Percentiles rank a stretch among this genome's conserved stretches.
Evolutionary conservation across 2,797 vertebrate species (phyloP).

Genomic region (Threskiornis aethiopicus): DNA sequence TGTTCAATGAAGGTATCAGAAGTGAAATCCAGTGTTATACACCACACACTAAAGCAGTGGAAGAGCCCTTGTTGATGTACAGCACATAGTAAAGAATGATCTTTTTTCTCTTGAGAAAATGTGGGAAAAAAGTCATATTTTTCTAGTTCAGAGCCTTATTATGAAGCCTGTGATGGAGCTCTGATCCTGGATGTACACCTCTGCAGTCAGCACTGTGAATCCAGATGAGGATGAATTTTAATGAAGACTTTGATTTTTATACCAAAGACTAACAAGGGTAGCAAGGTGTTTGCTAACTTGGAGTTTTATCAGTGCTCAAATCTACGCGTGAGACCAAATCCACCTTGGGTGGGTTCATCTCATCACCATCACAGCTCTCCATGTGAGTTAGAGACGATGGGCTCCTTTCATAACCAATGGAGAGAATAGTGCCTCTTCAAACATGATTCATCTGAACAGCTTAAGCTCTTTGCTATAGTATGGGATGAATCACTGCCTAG

Average conservation of each 20-base stretch:
- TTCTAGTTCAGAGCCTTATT: background rate
- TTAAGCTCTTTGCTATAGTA: background rate
- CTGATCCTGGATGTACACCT: background rate
- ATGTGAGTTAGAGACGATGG: background rate
- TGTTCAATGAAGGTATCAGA: background rate
- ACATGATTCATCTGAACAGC: background rate
- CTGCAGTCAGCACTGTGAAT: background rate
- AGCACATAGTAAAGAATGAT: background rate
- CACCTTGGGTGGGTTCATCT: background rate
- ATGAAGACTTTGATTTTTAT: background rate
- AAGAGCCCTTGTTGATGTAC: background rate
- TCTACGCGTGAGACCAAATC: background rate
- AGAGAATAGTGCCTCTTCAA: background rate
- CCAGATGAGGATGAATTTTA: background rate
- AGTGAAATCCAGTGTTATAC: background rate
- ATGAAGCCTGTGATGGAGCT: background rate
- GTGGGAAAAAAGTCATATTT: background rate
- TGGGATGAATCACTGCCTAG: background rate
- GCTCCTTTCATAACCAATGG: background rate
- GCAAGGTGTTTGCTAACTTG: background rate
- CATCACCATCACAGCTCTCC: background rate
- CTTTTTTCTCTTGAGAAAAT: background rate
- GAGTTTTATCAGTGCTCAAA: background rate
- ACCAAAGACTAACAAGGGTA: background rate
- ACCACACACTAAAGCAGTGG: background rate